Evolutionary conservation across 2,113 vertebrate genomes (phyloP), one percentile per base, ranked within the genome.

Genomic region (Chrysochloris asiatica): DNA sequence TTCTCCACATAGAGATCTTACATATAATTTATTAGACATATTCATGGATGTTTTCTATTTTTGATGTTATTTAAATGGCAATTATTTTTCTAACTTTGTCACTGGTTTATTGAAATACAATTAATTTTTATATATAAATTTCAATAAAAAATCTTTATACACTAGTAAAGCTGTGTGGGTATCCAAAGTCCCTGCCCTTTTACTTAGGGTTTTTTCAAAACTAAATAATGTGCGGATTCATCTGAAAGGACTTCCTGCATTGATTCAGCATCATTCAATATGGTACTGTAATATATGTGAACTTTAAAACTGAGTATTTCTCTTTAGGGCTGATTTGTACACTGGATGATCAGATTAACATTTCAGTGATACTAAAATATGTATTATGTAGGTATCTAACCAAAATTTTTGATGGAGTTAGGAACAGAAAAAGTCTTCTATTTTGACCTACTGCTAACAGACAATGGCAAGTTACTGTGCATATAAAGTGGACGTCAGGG

Each of bases 261-360:
- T 22, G 67, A 41, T 69, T 69, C 67, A 38, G 19, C n/a, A n/a
- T n/a, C n/a, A n/a, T n/a, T n/a, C n/a, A 38, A 24, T 69, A 69
- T 69, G n/a, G 38, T 69, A 19, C 67, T 69, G 67, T 38, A 69
- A 69, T 69, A 69, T 10, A 69, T 69, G 36, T 8, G 22, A 69
- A 69, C n/a, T n/a, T 28, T 36, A 69, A 69, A 69, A 21, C 17
- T 69, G 36, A 8, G 8, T 69, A 69, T 69, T 69, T 69, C 50
- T 82, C 38, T 77, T 1, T 82, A 33, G 52, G 82, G 43, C 30
- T 67, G 13, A 38, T 88, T 82, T 86, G 17, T 87, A 71, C 4
- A 77, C 83, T 82, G 75, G 13, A 91, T 69, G 50, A 75, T 54
- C 65, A 93, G 48, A 36, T 90, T 76, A 82, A 22, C 56, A 59